phyloP scores from a whole-genome alignment of 23 tunicate species.

The Trididemnum miniatum region DNA sequence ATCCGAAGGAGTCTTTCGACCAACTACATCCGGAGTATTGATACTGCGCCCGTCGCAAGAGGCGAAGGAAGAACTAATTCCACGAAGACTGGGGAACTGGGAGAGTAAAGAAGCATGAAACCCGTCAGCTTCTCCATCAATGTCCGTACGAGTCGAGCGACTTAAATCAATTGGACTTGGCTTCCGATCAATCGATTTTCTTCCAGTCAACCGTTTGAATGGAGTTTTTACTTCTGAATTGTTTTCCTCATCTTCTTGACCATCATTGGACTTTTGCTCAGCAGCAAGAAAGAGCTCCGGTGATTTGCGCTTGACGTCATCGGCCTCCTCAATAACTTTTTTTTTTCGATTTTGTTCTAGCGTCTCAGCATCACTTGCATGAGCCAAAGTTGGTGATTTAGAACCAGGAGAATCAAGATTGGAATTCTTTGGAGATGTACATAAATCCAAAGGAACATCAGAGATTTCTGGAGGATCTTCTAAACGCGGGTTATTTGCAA shows the following conservation, averaged over 20 bases:
- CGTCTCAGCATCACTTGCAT: background rate
- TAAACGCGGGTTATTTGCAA: background rate
- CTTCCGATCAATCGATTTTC: constrained; percentile 66
- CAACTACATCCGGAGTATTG: constrained; percentile 83
- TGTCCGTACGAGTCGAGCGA: constrained; percentile 59
- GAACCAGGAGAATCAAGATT: constrained; percentile 23
- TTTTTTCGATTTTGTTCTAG: background rate
- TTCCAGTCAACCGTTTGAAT: constrained; percentile 41
- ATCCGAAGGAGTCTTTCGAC: constrained; percentile 80
- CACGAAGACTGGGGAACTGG: constrained; percentile 39
- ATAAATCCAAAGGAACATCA: constrained; percentile 70
- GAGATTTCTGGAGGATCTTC: background rate
- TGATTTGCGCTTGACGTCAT: constrained; percentile 5
- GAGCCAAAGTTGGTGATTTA: background rate
- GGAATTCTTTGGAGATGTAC: constrained; percentile 82
- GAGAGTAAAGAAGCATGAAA: background rate
- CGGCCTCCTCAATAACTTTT: background rate
- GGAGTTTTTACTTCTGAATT: background rate
- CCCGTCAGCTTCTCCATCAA: constrained; percentile 30
- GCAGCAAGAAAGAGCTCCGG: constrained; percentile 52
- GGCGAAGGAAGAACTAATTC: background rate
- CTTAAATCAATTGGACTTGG: constrained; percentile 88
- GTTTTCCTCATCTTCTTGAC: constrained; percentile 12
- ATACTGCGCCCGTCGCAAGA: constrained; percentile 57
- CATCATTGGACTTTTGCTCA: constrained; percentile 25